Evolutionary conservation across 2,113 vertebrate species (phyloP).

Genomic region (Stomatorhinus ivindoensis): DNA sequence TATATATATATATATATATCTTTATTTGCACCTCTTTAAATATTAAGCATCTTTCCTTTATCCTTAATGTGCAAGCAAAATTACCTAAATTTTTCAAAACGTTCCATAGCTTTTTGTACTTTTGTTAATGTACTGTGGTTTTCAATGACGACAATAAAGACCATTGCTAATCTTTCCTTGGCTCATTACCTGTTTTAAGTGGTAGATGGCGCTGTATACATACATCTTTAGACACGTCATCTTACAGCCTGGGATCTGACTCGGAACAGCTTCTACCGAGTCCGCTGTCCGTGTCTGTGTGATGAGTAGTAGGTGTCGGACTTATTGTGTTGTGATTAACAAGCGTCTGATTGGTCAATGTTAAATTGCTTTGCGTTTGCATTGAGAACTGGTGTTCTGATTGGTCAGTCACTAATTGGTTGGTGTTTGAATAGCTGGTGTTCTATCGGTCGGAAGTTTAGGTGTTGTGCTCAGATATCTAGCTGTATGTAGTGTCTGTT

Average conservation of each 20-base stretch:
- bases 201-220: background rate
- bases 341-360: background rate
- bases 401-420: background rate
- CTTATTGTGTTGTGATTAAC: background rate
- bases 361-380: background rate
- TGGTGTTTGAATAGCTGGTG: background rate
- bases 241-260: background rate
- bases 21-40: background rate
- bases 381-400: background rate
- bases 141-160: conserved; percentile 14
- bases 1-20: too few species aligned
- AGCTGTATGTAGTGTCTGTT: too few species aligned
- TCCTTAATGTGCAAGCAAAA: conserved; percentile 3
- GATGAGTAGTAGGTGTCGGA: background rate
- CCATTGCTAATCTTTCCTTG: background rate
- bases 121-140: conserved; percentile 13
- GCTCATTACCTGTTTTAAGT: background rate
- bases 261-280: background rate
- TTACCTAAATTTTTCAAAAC: conserved; percentile 10
- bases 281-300: background rate
- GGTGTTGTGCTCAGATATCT: background rate
- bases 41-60: background rate
- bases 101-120: conserved; percentile 18
- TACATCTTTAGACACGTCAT: background rate
- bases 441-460: background rate